Evolutionary conservation across 2,888 invertebrate species (phyloP).

Genomic region (Tanytarsus gracilentus): DNA sequence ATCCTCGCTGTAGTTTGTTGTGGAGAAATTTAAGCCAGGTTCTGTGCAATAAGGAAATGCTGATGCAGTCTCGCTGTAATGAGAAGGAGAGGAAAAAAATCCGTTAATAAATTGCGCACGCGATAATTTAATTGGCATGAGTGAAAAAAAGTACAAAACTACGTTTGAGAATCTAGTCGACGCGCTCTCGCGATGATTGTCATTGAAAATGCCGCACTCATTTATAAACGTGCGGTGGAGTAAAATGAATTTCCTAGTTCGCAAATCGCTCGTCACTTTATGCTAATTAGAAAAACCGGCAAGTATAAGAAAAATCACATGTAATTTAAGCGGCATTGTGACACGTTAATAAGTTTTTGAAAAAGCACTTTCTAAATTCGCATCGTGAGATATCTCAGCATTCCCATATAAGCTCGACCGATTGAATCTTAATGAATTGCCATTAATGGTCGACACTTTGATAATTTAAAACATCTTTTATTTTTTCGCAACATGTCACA

Average conservation of each 20-base stretch:
- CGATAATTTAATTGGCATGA: neutral
- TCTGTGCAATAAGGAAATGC: conserved; percentile 45
- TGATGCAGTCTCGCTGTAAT: conserved; percentile 43
- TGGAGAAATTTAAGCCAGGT: conserved; percentile 55
- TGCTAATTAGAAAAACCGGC: conserved; percentile 8
- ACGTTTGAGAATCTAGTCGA: neutral
- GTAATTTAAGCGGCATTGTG: neutral
- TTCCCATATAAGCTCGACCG: neutral
- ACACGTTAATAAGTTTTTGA: neutral
- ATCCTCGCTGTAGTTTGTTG: conserved; percentile 57
- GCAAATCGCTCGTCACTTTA: neutral
- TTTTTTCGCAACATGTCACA: conserved; percentile 5
- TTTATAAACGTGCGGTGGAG: neutral
- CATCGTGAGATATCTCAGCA: neutral
- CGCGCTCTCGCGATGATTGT: neutral
- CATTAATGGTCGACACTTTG: conserved; percentile 1
- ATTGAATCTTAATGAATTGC: conserved; percentile 5
- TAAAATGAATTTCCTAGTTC: neutral
- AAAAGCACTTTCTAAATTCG: conserved; percentile 6
- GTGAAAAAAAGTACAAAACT: neutral
- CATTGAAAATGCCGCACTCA: neutral
- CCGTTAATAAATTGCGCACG: neutral
- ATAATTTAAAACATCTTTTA: neutral
- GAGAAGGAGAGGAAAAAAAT: conserved; percentile 15
- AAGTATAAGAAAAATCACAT: neutral